Evolutionary conservation across 2,113 vertebrate genomes (phyloP).

Genomic region (Halcyon malimbica): DNA sequence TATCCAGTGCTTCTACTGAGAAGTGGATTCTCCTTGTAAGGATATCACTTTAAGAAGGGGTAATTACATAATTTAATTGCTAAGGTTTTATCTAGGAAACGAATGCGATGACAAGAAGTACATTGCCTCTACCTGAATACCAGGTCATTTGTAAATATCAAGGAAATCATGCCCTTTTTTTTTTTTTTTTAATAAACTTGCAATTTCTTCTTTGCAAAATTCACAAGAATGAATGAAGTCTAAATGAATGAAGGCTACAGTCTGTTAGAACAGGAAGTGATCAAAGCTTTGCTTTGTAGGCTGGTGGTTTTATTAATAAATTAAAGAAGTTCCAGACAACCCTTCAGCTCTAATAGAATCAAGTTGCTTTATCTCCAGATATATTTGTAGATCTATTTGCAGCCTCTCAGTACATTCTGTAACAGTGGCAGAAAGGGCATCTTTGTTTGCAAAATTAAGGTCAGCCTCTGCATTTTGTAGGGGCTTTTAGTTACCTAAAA

Average conservation of each 20-base stretch:
- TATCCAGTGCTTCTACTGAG: background rate
- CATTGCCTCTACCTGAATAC: background rate
- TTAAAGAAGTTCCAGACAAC: background rate
- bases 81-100: background rate
- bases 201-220: background rate
- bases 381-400: background rate
- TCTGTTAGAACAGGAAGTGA: background rate
- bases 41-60: background rate
- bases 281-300: background rate
- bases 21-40: background rate
- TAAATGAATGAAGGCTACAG: background rate
- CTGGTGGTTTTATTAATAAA: background rate
- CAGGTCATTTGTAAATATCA: background rate
- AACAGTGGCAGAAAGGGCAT: background rate
- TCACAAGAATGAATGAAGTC: background rate
- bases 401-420: background rate
- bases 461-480: background rate
- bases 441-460: background rate
- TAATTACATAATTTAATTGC: background rate
- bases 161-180: background rate
- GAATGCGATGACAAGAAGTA: background rate
- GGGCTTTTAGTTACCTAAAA: background rate
- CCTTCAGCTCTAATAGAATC: fast-evolving
- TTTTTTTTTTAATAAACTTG: background rate
- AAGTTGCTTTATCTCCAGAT: background rate